These are phyloP conservation scores for Archocentrus centrarchus DNA, from an alignment of 2,113 vertebrate species.

Conservation along the genomic window DNA sequence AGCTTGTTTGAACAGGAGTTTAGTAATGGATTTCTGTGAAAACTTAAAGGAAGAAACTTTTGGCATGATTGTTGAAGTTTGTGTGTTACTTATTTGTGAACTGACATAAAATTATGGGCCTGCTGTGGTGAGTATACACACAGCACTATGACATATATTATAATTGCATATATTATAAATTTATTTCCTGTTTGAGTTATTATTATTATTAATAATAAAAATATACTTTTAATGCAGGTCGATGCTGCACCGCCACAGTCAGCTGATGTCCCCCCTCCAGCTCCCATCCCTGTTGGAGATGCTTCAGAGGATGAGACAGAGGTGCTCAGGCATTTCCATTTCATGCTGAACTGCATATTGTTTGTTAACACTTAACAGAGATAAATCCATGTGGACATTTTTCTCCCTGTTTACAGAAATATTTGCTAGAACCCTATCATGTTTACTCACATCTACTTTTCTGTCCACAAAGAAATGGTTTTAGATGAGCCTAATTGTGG, in stretches of 20 bases:
- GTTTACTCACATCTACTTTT: background rate
- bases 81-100: background rate
- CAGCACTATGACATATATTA: background rate
- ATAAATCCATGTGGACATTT: background rate
- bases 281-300: conserved; percentile 38
- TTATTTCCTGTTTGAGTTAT: background rate
- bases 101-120: background rate
- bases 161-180: background rate
- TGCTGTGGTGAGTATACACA: conserved; percentile 24
- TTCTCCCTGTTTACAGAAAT: background rate
- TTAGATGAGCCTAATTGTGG: background rate
- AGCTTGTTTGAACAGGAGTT: background rate
- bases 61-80: background rate
- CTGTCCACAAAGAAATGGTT: background rate
- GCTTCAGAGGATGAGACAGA: conserved; percentile 73
- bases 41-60: background rate
- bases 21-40: background rate
- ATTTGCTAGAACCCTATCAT: background rate
- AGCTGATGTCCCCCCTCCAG: conserved; percentile 16
- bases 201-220: background rate
- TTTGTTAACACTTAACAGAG: background rate
- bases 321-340: conserved; percentile 37
- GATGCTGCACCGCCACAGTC: conserved; percentile 29
- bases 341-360: background rate
- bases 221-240: conserved; percentile 31